Conservation (phyloP, 2,888 invertebrate genomes). For the Cetonia aurata region DNA sequence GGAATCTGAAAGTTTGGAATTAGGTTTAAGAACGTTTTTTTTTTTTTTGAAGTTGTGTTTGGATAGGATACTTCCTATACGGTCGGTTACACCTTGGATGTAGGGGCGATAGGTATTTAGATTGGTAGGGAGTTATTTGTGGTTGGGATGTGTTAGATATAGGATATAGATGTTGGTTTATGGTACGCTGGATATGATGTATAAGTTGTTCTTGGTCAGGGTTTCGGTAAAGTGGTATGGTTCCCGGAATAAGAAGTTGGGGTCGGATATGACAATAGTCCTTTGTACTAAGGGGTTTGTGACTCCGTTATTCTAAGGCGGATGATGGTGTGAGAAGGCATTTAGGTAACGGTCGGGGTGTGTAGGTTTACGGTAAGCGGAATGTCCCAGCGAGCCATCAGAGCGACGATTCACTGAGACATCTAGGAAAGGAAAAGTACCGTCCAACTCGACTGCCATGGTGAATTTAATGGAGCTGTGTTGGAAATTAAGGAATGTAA, state of each 20-base stretch:
- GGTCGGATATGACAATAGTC: background rate
- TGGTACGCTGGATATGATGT: background rate
- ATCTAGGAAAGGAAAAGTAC: background rate
- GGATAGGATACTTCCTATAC: too few species aligned
- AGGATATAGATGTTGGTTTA: background rate
- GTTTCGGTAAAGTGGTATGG: background rate
- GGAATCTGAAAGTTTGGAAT: too few species aligned
- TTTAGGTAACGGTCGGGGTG: too few species aligned
- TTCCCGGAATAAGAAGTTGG: background rate
- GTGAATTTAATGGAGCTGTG: background rate
- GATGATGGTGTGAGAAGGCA: too few species aligned
- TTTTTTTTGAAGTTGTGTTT: too few species aligned
- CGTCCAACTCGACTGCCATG: background rate
- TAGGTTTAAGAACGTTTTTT: too few species aligned
- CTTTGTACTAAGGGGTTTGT: background rate
- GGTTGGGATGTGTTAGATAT: background rate
- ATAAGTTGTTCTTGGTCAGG: background rate
- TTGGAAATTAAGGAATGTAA: too few species aligned
- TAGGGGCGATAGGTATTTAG: too few species aligned
- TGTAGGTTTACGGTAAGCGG: background rate
- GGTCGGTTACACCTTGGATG: too few species aligned
- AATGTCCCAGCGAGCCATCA: background rate
- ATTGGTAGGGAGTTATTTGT: too few species aligned
- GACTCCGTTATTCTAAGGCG: background rate
- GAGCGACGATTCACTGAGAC: background rate